Conservation (phyloP, 30 jellyfish, hydroid and myxozoan genomes). For the Cassiopea andromeda region DNA sequence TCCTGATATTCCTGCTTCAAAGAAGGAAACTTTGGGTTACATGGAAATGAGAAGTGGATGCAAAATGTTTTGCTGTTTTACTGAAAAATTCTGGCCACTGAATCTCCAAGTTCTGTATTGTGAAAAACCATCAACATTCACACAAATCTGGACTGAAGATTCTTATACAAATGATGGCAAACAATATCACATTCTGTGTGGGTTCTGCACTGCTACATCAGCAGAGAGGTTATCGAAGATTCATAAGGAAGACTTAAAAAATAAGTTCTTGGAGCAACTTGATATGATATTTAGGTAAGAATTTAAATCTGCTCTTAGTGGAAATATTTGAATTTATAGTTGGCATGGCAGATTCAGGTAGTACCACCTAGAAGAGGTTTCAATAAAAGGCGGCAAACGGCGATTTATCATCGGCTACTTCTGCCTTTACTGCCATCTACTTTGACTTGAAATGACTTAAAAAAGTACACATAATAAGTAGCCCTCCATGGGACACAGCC, state of each 20-base stretch:
- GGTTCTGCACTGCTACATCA: conserved; percentile 58
- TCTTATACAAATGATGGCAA: neutral
- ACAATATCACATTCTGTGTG: conserved; percentile 28
- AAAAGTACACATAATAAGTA: too few species aligned
- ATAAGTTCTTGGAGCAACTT: conserved; percentile 31
- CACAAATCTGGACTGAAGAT: conserved; percentile 61
- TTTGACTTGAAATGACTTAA: too few species aligned
- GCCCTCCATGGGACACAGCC: too few species aligned
- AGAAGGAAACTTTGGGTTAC: conserved; percentile 4
- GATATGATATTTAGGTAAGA: conserved; percentile 59
- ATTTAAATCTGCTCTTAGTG: neutral
- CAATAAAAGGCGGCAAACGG: too few species aligned
- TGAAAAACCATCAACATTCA: conserved; percentile 23
- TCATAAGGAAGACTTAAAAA: neutral
- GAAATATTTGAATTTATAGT: neutral
- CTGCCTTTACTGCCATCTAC: too few species aligned
- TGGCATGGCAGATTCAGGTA: too few species aligned
- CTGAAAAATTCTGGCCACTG: conserved; percentile 48
- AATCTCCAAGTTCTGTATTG: neutral
- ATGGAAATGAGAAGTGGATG: conserved; percentile 75
- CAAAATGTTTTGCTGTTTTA: conserved; percentile 59
- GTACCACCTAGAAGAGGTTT: too few species aligned
- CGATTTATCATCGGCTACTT: too few species aligned
- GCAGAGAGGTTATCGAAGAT: conserved; percentile 26
- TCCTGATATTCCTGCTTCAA: conserved; percentile 26